phyloP scores from a whole-genome alignment of 2,888 invertebrate species.

The Drosophila anceps region DNA sequence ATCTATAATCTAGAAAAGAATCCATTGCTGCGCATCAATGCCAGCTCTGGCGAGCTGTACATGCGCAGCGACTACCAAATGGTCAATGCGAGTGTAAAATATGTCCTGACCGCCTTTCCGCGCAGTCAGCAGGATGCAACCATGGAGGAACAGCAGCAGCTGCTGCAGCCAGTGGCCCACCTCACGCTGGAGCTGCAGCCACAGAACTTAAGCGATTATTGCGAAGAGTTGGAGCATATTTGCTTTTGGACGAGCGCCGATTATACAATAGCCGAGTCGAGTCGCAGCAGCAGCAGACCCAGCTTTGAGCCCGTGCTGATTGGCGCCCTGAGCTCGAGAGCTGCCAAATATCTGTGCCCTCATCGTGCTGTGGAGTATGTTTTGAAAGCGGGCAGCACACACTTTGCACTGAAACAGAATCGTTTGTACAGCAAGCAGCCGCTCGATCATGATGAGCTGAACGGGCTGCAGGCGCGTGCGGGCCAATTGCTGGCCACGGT shows the following conservation, averaged over 20 bases:
- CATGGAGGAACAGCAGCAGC: slow-evolving; percentile 13
- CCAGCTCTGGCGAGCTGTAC: slow-evolving; percentile 82
- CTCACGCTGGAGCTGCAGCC: slow-evolving; percentile 82
- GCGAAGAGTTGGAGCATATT: slow-evolving; percentile 79
- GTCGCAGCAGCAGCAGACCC: slow-evolving; percentile 12
- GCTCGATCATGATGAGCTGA: slow-evolving; percentile 85
- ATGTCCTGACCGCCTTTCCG: slow-evolving; percentile 80
- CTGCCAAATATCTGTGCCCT: slow-evolving; percentile 86
- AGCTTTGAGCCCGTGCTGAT: slow-evolving; percentile 77
- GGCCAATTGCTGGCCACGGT: slow-evolving; percentile 83
- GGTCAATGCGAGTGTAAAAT: slow-evolving; percentile 66
- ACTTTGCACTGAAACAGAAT: slow-evolving; percentile 84
- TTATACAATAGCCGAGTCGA: slow-evolving; percentile 82
- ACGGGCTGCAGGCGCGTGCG: slow-evolving; percentile 79
- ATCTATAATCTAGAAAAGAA: slow-evolving; percentile 82
- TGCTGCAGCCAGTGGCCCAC: slow-evolving; percentile 75
- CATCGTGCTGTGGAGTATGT: slow-evolving; percentile 86
- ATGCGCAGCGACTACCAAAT: slow-evolving; percentile 80
- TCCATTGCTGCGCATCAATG: slow-evolving; percentile 78
- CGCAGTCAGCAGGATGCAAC: slow-evolving; percentile 32
- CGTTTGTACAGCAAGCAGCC: slow-evolving; percentile 84
- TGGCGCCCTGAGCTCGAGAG: slow-evolving; percentile 85
- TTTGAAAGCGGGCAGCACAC: slow-evolving; percentile 79
- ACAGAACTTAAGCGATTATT: slow-evolving; percentile 74
- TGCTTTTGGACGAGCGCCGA: slow-evolving; percentile 83